These are phyloP conservation scores for Cloeon dipterum DNA, from an alignment of 2,888 invertebrate species.

Conservation along the genomic window DNA sequence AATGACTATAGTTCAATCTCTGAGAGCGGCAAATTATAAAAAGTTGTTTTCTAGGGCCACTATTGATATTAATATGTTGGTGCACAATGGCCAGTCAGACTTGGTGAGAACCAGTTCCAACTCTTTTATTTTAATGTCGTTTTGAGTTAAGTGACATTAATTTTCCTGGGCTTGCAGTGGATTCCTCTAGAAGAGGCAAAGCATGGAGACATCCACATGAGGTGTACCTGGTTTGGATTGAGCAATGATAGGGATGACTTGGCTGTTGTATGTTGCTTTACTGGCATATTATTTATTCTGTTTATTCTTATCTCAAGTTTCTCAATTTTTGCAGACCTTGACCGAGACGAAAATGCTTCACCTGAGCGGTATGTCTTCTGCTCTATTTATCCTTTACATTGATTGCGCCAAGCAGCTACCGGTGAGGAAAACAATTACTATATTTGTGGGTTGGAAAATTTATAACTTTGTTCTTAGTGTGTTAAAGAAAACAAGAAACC, in stretches of 20 bases:
- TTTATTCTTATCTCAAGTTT: not conserved
- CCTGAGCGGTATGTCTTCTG: slow-evolving; percentile 51
- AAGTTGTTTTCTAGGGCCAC: slow-evolving; percentile 47
- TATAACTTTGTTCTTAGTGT: not conserved
- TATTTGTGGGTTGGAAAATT: not conserved
- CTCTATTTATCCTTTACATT: slow-evolving; percentile 62
- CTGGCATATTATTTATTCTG: not conserved
- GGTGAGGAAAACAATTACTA: slow-evolving; percentile 28
- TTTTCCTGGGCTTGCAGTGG: slow-evolving; percentile 50
- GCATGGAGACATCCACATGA: slow-evolving; percentile 78
- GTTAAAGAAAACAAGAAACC: slow-evolving; percentile 33
- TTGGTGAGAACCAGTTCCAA: slow-evolving; percentile 29
- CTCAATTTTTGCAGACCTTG: slow-evolving; percentile 29
- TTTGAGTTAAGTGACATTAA: not conserved
- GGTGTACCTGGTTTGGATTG: slow-evolving; percentile 72
- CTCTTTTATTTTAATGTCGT: no score
- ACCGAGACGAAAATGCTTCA: slow-evolving; percentile 49
- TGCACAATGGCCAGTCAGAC: slow-evolving; percentile 45
- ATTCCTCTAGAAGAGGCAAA: slow-evolving; percentile 84
- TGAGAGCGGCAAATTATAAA: no score
- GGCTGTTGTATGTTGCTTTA: slow-evolving; percentile 35
- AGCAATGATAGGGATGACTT: slow-evolving; percentile 46
- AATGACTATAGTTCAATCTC: no score
- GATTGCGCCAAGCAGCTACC: slow-evolving; percentile 84
- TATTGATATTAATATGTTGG: slow-evolving; percentile 43